A percentile compares a stretch with the other conserved stretches of the same genome.
phyloP scores from a whole-genome alignment of 2,797 vertebrate species.

The Sebastes baramenuke region DNA sequence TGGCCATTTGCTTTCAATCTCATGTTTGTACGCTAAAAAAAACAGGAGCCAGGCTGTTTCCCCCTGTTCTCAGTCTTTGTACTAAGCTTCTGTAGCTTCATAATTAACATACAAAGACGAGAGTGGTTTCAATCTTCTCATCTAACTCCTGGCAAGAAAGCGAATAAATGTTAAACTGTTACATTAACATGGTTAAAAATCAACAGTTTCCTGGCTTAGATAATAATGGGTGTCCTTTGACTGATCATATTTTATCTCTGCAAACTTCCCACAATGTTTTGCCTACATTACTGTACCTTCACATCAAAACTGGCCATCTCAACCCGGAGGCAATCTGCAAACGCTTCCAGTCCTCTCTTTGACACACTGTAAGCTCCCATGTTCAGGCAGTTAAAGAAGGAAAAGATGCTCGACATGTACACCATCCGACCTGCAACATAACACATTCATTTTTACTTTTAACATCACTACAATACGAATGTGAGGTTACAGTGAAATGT shows the following conservation, averaged over 20 bases:
- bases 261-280: neutral
- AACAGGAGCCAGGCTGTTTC: no score
- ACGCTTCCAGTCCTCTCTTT: conserved; percentile 85
- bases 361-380: conserved; percentile 85
- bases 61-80: no score
- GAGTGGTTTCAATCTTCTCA: neutral
- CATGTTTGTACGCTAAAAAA: neutral
- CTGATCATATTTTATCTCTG: neutral
- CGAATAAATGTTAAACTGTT: neutral
- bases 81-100: no score
- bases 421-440: conserved; percentile 80
- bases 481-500: fast-evolving
- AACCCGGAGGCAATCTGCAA: conserved; percentile 83
- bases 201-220: neutral
- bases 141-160: neutral
- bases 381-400: conserved; percentile 79
- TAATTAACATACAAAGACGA: no score
- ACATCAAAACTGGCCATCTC: conserved; percentile 87
- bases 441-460: neutral
- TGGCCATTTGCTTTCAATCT: neutral
- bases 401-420: conserved; percentile 83
- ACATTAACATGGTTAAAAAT: neutral
- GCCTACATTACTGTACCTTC: conserved; percentile 57
- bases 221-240: no score
- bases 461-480: neutral